Base-by-base conservation (phyloP, 2,113 vertebrate genomes). In the Rhizomys pruinosus region DNA sequence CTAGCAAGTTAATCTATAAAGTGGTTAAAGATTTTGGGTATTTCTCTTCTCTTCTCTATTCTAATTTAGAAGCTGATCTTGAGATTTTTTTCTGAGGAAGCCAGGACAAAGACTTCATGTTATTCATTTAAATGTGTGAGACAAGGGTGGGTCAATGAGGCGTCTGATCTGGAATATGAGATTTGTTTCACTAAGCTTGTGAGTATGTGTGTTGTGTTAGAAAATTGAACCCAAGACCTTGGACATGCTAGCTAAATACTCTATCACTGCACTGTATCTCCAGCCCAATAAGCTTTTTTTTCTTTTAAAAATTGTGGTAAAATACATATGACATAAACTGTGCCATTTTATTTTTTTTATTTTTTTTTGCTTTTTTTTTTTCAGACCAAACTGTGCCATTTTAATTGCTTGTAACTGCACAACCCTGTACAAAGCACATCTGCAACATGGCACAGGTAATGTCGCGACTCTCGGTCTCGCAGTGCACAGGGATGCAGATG, bases 81-180 rank as follows among this genome's bases (percentile, higher is more conserved):
- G 72, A 37, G 89, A 37, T 13, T 15, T 82, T 85, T 27, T 69
- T 87, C 27, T 68, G 59, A 92, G 44, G 37, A 92, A 84, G 19
- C 86, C 34, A 77, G 25, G 17, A 68, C 52, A 94, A 89, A 87
- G 39, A 42, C 37, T 92, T 94, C n/a, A 84, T 66, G 44, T 86
- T 89, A 27, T 71, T 55, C 69, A 44, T 11, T 59, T 20, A 69
- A 52, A 32, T 66, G 29, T 87, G 57, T 23, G 16, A 81, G 17
- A 89, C 37, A 80, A 2, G 15, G 37, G 63, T 66, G 5, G n/a
- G 22, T 72, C 34, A n/a, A 73, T 57, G 39, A 47, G 44, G 73
- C 63, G 47, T 87, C 55, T 39, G 22, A 77, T 10, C 9, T 84
- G 73, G 32, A 87, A 19, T 42, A 32, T 77, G 90, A 34, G 16